Evolutionary conservation across 2,797 vertebrate genomes (phyloP), one percentile per base, ranked within the genome.

Genomic region (Acipenser oxyrinchus): DNA sequence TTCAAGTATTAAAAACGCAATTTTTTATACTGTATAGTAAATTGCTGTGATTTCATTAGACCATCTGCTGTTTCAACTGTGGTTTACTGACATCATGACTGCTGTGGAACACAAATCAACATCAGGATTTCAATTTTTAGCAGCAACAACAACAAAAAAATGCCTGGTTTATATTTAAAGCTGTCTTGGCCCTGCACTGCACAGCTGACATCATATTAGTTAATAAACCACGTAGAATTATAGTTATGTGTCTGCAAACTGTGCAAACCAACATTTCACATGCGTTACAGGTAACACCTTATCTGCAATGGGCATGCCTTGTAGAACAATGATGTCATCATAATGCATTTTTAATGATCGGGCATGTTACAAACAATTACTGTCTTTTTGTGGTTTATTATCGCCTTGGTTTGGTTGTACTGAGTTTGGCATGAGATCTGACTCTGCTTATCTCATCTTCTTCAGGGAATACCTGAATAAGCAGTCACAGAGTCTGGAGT

Each of bases 361-460:
- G 65, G 59, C 10, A 12, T 48, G 62, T 67, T 66, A 58, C 10
- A 62, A 60, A 64, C 65, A 57, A 71, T 66, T 48, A 68, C 60
- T 11, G 48, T 55, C 15, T 65, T 51, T 49, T 52, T 7, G 58
- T 49, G 66, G 49, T 51, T 49, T 61, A 61, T 13, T 63, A 60
- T 60, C 18, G 63, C 10, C 60, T 7, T 10, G 59, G 53, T 62
- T 57, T 18, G 6, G 49, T 63, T 60, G 37, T 62, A 48, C 52
- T 68, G 37, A 66, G 50, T 60, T 62, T 49, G 18, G 6, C 4
- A 49, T 37, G 49, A 10, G 65, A 64, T 60, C 53, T 51, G 55
- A 51, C 61, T 49, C 13, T 62, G 51, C 48, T 65, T 74, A 71
- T 68, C 69, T 68, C 59, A 58, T 48, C 59, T 49, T 51, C 66